phyloP scores from a whole-genome alignment of 2,888 invertebrate genomes.

The Philopedon plagiatum region DNA sequence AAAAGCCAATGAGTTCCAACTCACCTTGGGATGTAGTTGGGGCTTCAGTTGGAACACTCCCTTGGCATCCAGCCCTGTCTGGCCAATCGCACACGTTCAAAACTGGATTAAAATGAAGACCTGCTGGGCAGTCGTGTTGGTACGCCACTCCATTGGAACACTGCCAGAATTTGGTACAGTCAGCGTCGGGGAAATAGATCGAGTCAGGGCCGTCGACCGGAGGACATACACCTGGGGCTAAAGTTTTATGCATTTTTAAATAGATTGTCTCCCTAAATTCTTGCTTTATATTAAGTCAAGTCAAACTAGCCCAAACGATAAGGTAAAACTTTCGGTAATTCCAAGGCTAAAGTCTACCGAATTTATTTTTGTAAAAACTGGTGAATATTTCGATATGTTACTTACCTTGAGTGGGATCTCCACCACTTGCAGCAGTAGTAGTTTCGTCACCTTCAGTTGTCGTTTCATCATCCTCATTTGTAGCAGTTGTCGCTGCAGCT shows the following conservation, averaged over 20 bases:
- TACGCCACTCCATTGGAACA: conserved; percentile 54
- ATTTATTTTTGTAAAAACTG: no score
- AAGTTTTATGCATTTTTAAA: neutral
- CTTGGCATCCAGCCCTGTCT: conserved; percentile 41
- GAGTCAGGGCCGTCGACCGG: conserved; percentile 40
- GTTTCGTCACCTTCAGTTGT: conserved; percentile 8
- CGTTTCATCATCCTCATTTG: no score
- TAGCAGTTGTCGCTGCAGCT: neutral
- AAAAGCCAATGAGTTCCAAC: no score
- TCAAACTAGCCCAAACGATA: no score
- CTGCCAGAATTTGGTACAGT: conserved; percentile 51
- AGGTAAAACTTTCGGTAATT: no score
- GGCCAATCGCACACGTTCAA: conserved; percentile 57
- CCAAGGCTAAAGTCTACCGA: no score
- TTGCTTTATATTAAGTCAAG: no score
- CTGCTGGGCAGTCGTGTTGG: conserved; percentile 52
- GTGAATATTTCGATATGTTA: no score
- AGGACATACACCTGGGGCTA: conserved; percentile 10
- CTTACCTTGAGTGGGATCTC: no score
- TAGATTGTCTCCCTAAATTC: neutral
- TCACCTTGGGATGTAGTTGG: no score
- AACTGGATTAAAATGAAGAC: conserved; percentile 54
- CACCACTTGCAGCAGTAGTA: neutral
- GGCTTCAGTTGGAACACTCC: neutral
- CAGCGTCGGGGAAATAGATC: conserved; percentile 49